Conservation (phyloP, 2,888 invertebrate genomes). For the Meliscaeva auricollis region DNA sequence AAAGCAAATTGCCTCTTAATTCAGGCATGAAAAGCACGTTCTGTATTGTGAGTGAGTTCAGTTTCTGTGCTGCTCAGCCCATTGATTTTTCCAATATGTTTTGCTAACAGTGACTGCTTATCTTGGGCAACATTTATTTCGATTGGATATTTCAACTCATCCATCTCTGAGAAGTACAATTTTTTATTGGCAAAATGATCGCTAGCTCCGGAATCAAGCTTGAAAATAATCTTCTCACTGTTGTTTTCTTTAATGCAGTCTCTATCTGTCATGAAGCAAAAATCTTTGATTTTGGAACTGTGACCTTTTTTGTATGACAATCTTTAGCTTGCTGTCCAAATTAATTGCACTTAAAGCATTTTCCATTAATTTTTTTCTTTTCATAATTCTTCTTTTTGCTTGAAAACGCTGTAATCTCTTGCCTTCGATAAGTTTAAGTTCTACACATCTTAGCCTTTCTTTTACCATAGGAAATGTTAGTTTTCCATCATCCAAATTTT, state of each 20-base stretch:
- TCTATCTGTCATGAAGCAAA: not conserved
- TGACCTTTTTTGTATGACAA: too few species aligned
- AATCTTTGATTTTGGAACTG: not conserved
- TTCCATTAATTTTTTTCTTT: not conserved
- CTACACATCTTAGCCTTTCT: not conserved
- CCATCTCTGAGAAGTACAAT: not conserved
- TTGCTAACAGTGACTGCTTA: too few species aligned
- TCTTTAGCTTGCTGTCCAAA: not conserved
- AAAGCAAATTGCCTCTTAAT: not conserved
- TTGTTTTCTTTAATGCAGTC: not conserved
- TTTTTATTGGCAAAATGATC: not conserved
- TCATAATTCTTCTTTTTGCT: slow-evolving; percentile 8
- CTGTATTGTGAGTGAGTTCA: not conserved
- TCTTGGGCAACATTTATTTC: too few species aligned
- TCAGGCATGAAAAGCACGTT: not conserved
- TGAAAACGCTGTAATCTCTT: not conserved
- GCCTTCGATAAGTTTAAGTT: not conserved
- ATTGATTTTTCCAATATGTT: not conserved
- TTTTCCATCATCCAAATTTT: too few species aligned
- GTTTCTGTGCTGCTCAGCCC: too few species aligned
- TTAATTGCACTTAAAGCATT: slow-evolving; percentile 14
- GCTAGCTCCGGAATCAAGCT: not conserved
- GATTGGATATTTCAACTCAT: not conserved
- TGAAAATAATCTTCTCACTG: not conserved
- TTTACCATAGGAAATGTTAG: too few species aligned